Evolutionary conservation across 2,797 vertebrate species (phyloP).

Genomic region (Acanthornis magna): DNA sequence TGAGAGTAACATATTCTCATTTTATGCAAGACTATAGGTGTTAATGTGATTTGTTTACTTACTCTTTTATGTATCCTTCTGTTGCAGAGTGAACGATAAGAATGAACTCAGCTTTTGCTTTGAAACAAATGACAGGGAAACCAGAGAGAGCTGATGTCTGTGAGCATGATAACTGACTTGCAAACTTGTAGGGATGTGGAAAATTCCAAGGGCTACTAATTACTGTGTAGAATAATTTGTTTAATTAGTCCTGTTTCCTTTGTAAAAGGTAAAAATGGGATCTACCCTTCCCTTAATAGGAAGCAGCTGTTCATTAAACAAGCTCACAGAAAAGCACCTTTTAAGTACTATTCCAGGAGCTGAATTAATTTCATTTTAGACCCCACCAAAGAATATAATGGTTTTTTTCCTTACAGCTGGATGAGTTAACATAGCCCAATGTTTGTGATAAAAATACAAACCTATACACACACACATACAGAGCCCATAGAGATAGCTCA

Average conservation of each 20-base stretch:
- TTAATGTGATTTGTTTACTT: background rate
- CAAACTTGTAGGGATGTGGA: background rate
- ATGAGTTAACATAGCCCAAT: background rate
- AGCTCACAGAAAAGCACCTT: background rate
- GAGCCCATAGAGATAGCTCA: background rate
- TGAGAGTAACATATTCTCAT: background rate
- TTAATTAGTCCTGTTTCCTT: background rate
- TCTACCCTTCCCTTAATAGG: background rate
- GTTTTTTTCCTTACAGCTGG: background rate
- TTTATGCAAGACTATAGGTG: background rate
- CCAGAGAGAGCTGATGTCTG: background rate
- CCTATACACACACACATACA: background rate
- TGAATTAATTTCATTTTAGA: background rate
- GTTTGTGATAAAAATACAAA: background rate
- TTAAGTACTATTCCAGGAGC: background rate
- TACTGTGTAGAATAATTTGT: background rate
- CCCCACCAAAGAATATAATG: background rate
- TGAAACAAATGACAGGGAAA: background rate
- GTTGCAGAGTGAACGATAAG: background rate
- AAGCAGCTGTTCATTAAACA: conserved; percentile 9
- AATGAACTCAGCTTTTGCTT: background rate
- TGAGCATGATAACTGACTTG: background rate
- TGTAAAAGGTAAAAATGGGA: background rate
- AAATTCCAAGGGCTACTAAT: background rate
- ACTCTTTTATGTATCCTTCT: background rate